Percentiles rank a stretch among this genome's conserved stretches.
Evolutionary conservation across 2,113 vertebrate genomes (phyloP).

Genomic region (Globicephala melas): DNA sequence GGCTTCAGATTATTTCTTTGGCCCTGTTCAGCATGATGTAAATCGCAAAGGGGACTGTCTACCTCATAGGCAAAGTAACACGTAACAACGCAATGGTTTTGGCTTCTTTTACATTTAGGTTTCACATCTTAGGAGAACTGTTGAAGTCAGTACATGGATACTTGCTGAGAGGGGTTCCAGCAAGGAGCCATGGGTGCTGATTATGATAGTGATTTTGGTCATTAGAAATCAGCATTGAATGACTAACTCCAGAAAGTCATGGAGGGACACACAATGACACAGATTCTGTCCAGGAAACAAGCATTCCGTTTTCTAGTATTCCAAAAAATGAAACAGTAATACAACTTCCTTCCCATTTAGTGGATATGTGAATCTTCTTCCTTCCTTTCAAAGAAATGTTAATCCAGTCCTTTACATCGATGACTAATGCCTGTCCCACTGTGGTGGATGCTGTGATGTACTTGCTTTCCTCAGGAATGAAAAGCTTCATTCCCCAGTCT

Average conservation of each 20-base stretch:
- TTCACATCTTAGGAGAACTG: constrained; percentile 10
- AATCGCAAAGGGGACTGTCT: background rate
- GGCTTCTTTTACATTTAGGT: background rate
- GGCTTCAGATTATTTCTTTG: background rate
- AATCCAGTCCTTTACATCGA: background rate
- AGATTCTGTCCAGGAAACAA: background rate
- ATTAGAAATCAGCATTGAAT: background rate
- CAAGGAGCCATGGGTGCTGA: background rate
- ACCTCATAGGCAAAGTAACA: background rate
- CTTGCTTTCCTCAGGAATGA: background rate
- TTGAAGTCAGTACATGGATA: background rate
- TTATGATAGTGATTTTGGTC: background rate
- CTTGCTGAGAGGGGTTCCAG: background rate
- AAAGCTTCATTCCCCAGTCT: background rate
- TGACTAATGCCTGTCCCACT: background rate
- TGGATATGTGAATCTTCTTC: background rate
- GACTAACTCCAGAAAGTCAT: background rate
- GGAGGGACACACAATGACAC: background rate
- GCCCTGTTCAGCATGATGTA: background rate
- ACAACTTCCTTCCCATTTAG: background rate
- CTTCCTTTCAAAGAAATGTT: background rate
- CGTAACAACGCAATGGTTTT: background rate
- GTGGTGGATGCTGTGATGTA: background rate
- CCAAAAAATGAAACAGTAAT: background rate
- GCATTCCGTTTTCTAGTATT: background rate